Conservation (phyloP, 1,140 invertebrate species). For the Drosophila nannoptera region DNA sequence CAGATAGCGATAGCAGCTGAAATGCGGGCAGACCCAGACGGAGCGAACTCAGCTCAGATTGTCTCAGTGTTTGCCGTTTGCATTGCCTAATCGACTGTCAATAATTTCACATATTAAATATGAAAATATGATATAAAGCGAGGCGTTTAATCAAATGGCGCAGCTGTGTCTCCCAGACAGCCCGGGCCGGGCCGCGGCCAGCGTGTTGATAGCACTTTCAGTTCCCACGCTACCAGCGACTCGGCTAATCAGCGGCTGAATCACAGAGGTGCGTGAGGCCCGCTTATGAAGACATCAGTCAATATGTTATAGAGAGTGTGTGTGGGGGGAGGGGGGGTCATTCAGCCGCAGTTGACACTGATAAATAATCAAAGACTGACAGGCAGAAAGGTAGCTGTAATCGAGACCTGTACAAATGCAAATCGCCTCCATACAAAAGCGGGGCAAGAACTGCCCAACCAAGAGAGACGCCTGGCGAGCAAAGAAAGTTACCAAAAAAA, state of each 20-base stretch:
- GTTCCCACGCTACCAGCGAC: slow-evolving; percentile 62
- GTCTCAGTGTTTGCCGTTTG: slow-evolving; percentile 56
- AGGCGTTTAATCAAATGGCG: slow-evolving; percentile 73
- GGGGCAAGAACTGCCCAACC: neutral
- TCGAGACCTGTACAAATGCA: slow-evolving; percentile 10
- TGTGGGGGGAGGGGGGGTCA: neutral
- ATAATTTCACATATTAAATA: slow-evolving; percentile 77
- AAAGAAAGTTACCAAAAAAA: neutral
- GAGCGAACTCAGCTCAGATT: slow-evolving; percentile 4
- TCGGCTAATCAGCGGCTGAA: slow-evolving; percentile 16
- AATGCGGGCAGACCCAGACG: slow-evolving; percentile 31
- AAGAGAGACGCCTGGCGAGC: neutral
- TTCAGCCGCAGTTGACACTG: slow-evolving; percentile 29
- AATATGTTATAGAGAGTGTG: neutral
- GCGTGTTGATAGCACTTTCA: slow-evolving; percentile 49
- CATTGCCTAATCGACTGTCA: slow-evolving; percentile 76
- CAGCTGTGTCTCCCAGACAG: slow-evolving; percentile 33
- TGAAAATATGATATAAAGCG: slow-evolving; percentile 76
- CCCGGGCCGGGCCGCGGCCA: too few relatives aligned
- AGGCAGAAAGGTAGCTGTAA: neutral
- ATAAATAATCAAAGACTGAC: slow-evolving; percentile 39
- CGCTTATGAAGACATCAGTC: slow-evolving; percentile 57
- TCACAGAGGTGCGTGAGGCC: slow-evolving; percentile 39
- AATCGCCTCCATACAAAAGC: slow-evolving; percentile 5
- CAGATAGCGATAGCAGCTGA: slow-evolving; percentile 39